These are phyloP conservation scores for Stylophora pistillata DNA, from an alignment of 64 coral and sea anemone species.

Conservation along the genomic window DNA sequence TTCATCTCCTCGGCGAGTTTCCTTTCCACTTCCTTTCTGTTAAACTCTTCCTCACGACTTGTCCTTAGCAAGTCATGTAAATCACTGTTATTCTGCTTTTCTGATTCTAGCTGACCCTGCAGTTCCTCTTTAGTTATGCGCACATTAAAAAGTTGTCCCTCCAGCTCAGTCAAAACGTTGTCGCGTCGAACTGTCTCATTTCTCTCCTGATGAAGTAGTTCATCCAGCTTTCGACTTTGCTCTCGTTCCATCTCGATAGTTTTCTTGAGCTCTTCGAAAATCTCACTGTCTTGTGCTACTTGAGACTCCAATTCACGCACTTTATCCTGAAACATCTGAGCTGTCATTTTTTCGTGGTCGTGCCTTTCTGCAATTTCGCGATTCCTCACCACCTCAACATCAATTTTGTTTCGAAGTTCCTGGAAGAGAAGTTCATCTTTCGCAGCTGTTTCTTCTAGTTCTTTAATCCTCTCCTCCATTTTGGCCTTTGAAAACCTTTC, in stretches of 20 bases:
- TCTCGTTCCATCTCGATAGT: slow-evolving; percentile 49
- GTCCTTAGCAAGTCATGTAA: slow-evolving; percentile 12
- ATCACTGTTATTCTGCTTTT: slow-evolving; percentile 22
- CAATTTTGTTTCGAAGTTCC: slow-evolving; percentile 52
- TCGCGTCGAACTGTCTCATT: slow-evolving; percentile 41
- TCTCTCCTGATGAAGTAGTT: slow-evolving; percentile 41
- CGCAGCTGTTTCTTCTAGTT: slow-evolving; percentile 42
- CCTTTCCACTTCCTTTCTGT: slow-evolving; percentile 29
- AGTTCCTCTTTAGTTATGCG: slow-evolving; percentile 31
- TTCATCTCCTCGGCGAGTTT: slow-evolving; percentile 38
- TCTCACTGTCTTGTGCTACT: slow-evolving; percentile 45
- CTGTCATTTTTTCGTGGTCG: slow-evolving; percentile 37
- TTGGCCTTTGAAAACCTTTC: slow-evolving; percentile 35
- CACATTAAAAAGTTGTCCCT: slow-evolving; percentile 25
- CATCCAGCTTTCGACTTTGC: slow-evolving; percentile 54
- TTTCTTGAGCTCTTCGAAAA: slow-evolving; percentile 50
- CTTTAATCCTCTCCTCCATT: slow-evolving; percentile 45
- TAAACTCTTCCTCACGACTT: slow-evolving; percentile 15
- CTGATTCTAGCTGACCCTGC: slow-evolving; percentile 16
- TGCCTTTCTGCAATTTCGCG: slow-evolving; percentile 53
- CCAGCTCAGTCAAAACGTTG: slow-evolving; percentile 50
- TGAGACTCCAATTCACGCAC: slow-evolving; percentile 54
- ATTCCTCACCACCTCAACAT: slow-evolving; percentile 33
- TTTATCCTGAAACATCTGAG: slow-evolving; percentile 30
- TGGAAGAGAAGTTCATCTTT: slow-evolving; percentile 63